phyloP scores from a whole-genome alignment of 1,140 invertebrate species.

The Propsilocerus akamusi region DNA sequence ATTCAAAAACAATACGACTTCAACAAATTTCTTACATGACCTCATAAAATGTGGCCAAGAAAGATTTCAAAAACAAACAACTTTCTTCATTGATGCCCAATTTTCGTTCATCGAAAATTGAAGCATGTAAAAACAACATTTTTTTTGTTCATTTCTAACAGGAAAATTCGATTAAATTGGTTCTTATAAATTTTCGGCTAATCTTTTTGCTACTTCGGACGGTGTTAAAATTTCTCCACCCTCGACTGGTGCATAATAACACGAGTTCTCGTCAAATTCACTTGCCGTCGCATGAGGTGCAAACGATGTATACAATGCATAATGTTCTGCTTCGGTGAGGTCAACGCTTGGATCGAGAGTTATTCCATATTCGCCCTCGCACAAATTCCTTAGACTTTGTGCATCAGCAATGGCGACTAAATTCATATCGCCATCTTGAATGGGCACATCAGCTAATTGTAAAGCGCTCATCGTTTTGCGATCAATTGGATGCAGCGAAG shows the following conservation, averaged over 20 bases:
- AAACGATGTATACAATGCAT: constrained; percentile 63
- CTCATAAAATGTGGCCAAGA: not conserved
- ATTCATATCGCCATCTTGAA: constrained; percentile 23
- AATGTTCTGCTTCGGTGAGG: constrained; percentile 68
- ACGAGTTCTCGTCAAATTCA: constrained; percentile 72
- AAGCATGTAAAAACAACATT: not conserved
- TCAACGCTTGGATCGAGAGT: constrained; percentile 29
- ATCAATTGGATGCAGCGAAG: constrained; percentile 17
- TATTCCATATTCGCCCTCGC: constrained; percentile 21
- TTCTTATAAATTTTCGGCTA: not conserved
- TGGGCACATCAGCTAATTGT: constrained; percentile 22
- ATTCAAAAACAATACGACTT: too few species aligned
- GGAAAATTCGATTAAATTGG: not conserved
- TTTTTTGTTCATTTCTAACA: not conserved
- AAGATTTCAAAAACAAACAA: constrained; percentile 1
- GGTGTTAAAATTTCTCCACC: constrained; percentile 35
- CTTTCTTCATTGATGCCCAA: not conserved
- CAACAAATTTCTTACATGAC: too few species aligned
- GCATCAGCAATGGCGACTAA: constrained; percentile 23
- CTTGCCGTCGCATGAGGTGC: constrained; percentile 66
- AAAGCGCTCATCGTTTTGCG: constrained; percentile 21
- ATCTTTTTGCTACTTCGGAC: constrained; percentile 6
- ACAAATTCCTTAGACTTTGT: constrained; percentile 20
- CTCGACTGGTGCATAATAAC: constrained; percentile 68
- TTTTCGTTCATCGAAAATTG: not conserved